Base-by-base conservation (phyloP, 2,113 vertebrate species). In the Amblyopsis rosae region DNA sequence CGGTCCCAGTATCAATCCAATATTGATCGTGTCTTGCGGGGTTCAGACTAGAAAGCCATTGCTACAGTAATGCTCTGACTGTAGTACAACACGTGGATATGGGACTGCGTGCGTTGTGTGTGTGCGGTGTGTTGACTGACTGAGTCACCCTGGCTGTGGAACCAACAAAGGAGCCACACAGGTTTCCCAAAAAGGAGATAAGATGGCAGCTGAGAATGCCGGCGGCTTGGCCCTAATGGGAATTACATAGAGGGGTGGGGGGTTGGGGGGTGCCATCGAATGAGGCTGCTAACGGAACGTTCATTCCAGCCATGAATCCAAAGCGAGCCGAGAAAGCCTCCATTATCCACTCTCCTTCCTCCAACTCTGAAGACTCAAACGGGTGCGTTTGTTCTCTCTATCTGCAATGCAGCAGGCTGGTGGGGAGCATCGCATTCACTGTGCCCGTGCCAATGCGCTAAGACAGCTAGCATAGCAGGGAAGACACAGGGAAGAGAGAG, bases 371-470 rank as follows among this genome's bases (percentile, higher is more conserved):
- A 69, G 77, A 72, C 69, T 81, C 58, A 72, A 80, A 86, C 87
- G 69, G 82, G 69, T 86, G 82, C 59, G 75, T 78, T 87, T 87
- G 84, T 89, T 84, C 78, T 74, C 75, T 77, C 75, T 82, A 87
- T 90, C 89, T 90, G 90, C 90, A 92, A 86, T 89, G 90, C 89
- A 90, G 88, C 84, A 90, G 81, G 72, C 83, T 79, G 78, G 79
- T 49, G 79, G 65, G 79, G 78, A 16, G 12, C 1, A 86, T 86
- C 79, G 66, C 77, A 70, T 79, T 83, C 80, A 77, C 70, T 66
- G 82, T 6, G 79, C 68, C 81, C 83, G 77, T 76, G 85, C 82
- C 81, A 74, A 75, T 77, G 86, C 69, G 73, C 77, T 76, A 67
- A 69, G 77, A 45, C 72, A 67, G 66, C 76, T 75, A 12, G 4